Percentiles rank a stretch among this genome's conserved stretches.
Evolutionary conservation across 2,797 vertebrate genomes (phyloP).

Genomic region (Diplodus puntazzo): DNA sequence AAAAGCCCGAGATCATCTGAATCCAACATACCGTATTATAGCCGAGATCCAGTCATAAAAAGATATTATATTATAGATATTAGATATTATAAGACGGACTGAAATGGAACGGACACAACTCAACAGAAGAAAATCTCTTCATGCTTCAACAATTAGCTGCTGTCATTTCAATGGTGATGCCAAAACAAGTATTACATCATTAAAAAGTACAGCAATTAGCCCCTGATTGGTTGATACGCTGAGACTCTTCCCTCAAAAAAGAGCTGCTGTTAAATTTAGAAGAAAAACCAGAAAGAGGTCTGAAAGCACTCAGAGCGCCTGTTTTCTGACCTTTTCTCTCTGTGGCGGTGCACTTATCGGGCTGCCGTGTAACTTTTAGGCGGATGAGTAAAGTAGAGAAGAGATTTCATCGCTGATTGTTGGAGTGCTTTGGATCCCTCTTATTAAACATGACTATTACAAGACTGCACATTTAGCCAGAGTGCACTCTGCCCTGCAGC

Average conservation of each 20-base stretch:
- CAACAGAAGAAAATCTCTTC: background rate
- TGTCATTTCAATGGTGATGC: constrained; percentile 31
- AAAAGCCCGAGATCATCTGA: too few species aligned
- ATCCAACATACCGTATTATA: too few species aligned
- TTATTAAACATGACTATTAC: constrained; percentile 3
- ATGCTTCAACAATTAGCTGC: constrained; percentile 21
- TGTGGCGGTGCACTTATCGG: background rate
- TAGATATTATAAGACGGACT: too few species aligned
- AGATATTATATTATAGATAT: too few species aligned
- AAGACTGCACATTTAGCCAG: constrained; percentile 6
- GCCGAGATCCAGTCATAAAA: too few species aligned
- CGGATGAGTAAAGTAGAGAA: constrained; percentile 14
- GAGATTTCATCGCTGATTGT: constrained; percentile 15
- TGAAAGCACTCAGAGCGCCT: background rate
- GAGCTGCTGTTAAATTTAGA: constrained; percentile 1
- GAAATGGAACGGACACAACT: too few species aligned
- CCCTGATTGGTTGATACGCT: constrained; percentile 27
- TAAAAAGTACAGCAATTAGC: constrained; percentile 46
- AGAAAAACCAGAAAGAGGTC: background rate
- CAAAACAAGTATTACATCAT: constrained; percentile 23
- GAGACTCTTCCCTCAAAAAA: constrained; percentile 31
- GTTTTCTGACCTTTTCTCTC: background rate
- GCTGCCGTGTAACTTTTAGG: background rate
- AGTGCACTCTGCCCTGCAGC: background rate
- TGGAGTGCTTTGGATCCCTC: constrained; percentile 1